A percentile compares a stretch with the other conserved stretches of the same genome.
These are phyloP conservation scores for Vulpes ferrilata DNA, from an alignment of 2,113 vertebrate genomes.

Conservation along the genomic window DNA sequence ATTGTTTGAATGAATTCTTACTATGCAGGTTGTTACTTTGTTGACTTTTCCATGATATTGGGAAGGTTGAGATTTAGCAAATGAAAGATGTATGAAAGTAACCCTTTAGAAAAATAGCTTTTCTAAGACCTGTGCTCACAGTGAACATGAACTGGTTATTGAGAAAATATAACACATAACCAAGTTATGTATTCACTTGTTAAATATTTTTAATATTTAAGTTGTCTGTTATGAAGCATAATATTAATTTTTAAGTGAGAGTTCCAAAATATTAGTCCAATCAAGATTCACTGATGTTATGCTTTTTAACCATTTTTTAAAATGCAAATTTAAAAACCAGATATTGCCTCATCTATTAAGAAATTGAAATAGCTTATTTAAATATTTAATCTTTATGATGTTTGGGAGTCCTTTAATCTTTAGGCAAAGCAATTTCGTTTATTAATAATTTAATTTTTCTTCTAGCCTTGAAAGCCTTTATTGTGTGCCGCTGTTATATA, in stretches of 20 bases:
- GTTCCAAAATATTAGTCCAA: conserved; percentile 18
- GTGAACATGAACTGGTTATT: conserved; percentile 39
- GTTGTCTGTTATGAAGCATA: neutral
- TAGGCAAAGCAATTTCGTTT: conserved; percentile 58
- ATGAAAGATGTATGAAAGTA: conserved; percentile 22
- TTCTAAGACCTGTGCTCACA: conserved; percentile 55
- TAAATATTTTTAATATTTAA: conserved; percentile 42
- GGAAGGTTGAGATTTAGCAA: conserved; percentile 51
- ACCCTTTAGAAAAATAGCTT: conserved; percentile 54
- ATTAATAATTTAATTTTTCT: conserved; percentile 59
- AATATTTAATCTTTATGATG: conserved; percentile 74
- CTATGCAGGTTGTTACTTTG: conserved; percentile 47
- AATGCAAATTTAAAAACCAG: conserved; percentile 58
- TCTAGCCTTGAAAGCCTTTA: conserved; percentile 48
- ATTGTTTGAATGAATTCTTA: conserved; percentile 76
- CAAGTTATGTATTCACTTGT: conserved; percentile 50
- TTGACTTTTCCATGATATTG: conserved; percentile 68
- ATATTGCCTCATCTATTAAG: conserved; percentile 45
- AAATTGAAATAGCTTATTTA: conserved; percentile 70
- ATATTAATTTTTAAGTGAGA: conserved; percentile 40
- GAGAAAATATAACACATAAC: neutral
- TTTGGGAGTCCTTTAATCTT: conserved; percentile 69
- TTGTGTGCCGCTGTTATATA: neutral
- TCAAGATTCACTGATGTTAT: conserved; percentile 31
- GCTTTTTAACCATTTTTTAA: conserved; percentile 42